Conservation (phyloP, 2,113 vertebrate species). For the Melanostigma gelatinosum region DNA sequence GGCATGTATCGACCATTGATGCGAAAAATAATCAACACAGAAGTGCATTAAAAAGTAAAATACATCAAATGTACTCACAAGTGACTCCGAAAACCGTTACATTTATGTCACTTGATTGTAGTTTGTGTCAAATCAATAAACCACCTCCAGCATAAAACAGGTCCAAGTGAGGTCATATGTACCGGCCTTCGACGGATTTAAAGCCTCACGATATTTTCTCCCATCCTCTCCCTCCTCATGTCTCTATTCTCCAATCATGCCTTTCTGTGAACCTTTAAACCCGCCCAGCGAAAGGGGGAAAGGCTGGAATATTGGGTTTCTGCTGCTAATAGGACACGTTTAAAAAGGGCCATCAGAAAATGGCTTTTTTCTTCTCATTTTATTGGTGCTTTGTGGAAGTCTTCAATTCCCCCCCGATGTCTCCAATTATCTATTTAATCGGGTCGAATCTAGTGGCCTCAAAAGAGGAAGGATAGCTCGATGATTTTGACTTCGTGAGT, state of each 20-base stretch:
- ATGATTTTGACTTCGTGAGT: background rate
- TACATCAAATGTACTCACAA: background rate
- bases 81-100: background rate
- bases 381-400: constrained; percentile 37
- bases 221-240: constrained; percentile 21
- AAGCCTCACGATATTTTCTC: constrained; percentile 3
- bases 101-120: constrained; percentile 6
- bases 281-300: constrained; percentile 49
- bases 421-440: constrained; percentile 48
- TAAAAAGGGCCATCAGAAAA: constrained; percentile 60
- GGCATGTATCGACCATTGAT: background rate
- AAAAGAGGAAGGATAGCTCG: background rate
- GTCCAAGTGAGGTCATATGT: constrained; percentile 24
- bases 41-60: background rate
- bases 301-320: constrained; percentile 64
- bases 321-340: constrained; percentile 64
- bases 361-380: constrained; percentile 24
- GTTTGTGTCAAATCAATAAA: constrained; percentile 35
- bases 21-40: background rate
- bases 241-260: constrained; percentile 52
- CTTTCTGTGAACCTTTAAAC: constrained; percentile 63
- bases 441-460: constrained; percentile 5
- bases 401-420: constrained; percentile 23
- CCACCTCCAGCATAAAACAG: constrained; percentile 9
- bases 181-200: constrained; percentile 16